A percentile compares a stretch with the other conserved stretches of the same genome.
phyloP scores from a whole-genome alignment of 2,888 invertebrate species.

The Papilio elwesi region DNA sequence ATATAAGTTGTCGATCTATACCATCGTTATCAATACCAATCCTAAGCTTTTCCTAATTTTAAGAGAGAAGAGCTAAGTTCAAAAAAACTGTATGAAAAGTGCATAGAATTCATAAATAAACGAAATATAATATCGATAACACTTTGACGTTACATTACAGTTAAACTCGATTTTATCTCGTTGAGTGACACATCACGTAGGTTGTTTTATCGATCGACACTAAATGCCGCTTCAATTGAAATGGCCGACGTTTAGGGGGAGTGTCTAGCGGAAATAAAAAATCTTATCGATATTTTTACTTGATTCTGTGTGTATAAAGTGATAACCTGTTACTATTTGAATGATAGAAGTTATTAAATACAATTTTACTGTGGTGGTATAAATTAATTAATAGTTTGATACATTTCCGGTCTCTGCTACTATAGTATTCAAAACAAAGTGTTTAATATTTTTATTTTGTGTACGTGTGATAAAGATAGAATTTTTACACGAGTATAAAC shows the following conservation, averaged over 20 bases:
- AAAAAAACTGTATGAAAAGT: too few species aligned
- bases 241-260: constrained; percentile 84
- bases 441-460: constrained; percentile 38
- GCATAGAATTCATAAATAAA: too few species aligned
- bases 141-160: not conserved
- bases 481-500: constrained; percentile 49
- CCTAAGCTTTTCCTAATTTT: too few species aligned
- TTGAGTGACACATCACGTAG: constrained; percentile 39
- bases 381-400: constrained; percentile 44
- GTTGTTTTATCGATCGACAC: constrained; percentile 64
- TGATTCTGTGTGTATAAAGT: constrained; percentile 42
- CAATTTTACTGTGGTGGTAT: constrained; percentile 21
- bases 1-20: too few species aligned
- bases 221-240: constrained; percentile 79
- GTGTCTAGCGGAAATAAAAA: constrained; percentile 74
- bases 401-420: constrained; percentile 76
- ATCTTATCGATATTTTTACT: constrained; percentile 67
- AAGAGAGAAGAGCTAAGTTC: too few species aligned
- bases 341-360: constrained; percentile 33
- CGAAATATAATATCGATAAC: constrained; percentile 20
- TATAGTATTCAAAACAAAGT: constrained; percentile 80
- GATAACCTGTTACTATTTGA: not conserved
- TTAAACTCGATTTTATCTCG: constrained; percentile 20
- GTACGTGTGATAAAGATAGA: constrained; percentile 45
- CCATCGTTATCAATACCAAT: too few species aligned